Evolutionary conservation across 2,113 vertebrate genomes (phyloP).

Genomic region (Malurus melanocephalus): DNA sequence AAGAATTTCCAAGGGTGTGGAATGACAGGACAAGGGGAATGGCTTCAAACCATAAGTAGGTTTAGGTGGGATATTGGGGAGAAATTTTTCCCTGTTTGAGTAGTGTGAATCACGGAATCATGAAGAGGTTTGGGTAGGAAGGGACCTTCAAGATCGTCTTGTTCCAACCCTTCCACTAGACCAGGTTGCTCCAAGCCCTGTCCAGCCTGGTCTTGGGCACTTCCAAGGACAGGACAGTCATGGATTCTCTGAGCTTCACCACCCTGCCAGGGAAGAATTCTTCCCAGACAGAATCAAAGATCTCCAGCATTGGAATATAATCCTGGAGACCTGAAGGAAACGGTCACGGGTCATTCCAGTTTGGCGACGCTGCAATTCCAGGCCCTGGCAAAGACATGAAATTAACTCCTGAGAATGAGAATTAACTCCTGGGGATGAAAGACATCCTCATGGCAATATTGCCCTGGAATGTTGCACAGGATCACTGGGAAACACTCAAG

Average conservation of each 20-base stretch:
- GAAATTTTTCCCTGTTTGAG: not conserved
- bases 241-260: not conserved
- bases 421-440: no score
- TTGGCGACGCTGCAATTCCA: constrained; percentile 17
- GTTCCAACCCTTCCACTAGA: not conserved
- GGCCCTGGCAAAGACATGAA: not conserved
- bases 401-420: not conserved
- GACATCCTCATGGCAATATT: fast-evolving
- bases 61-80: no score
- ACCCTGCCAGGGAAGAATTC: not conserved
- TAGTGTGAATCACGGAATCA: not conserved
- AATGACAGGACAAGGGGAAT: not conserved
- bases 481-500: not conserved
- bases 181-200: not conserved
- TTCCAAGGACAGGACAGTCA: not conserved
- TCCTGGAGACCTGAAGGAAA: not conserved
- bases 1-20: not conserved
- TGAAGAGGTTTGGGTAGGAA: not conserved
- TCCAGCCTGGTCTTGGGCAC: not conserved
- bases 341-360: not conserved
- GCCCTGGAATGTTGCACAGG: not conserved
- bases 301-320: not conserved
- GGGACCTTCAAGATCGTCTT: not conserved
- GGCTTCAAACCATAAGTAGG: not conserved
- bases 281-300: not conserved